A percentile compares a stretch with the other conserved stretches of the same genome.
Conservation (phyloP, 2,113 vertebrate species). For the Haemorhous mexicanus region DNA sequence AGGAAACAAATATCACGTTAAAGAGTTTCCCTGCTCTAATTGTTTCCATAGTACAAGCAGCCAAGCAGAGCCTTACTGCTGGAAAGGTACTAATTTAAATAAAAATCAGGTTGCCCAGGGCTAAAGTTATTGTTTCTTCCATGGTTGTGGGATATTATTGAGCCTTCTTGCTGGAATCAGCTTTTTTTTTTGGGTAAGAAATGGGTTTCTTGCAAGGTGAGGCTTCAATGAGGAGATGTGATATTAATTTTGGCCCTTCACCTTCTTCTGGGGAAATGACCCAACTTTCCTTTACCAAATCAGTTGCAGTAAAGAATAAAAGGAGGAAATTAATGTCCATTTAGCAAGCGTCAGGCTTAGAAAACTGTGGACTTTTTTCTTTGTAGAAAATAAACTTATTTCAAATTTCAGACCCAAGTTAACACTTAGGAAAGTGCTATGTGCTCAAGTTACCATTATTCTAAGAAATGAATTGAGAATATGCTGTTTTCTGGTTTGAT, state of each 20-base stretch:
- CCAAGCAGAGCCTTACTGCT: background rate
- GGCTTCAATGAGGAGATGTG: rapidly evolving
- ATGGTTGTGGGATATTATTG: background rate
- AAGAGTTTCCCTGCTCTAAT: background rate
- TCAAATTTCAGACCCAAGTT: background rate
- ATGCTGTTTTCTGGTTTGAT: background rate
- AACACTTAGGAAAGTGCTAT: background rate
- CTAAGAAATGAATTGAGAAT: background rate
- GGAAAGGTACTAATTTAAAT: background rate
- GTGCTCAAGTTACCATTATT: background rate
- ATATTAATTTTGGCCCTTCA: background rate
- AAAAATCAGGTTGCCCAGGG: background rate
- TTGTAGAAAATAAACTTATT: background rate
- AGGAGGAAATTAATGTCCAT: background rate
- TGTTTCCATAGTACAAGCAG: background rate
- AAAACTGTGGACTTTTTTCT: background rate
- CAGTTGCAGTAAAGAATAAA: background rate
- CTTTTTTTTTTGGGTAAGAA: background rate
- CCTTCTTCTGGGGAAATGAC: background rate
- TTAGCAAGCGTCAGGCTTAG: background rate
- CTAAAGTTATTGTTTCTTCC: background rate
- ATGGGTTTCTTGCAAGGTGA: background rate
- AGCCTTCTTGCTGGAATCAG: background rate
- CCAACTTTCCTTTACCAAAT: background rate
- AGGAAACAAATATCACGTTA: background rate